phyloP scores from a whole-genome alignment of 2,113 vertebrate species.

The Capreolus pygargus region DNA sequence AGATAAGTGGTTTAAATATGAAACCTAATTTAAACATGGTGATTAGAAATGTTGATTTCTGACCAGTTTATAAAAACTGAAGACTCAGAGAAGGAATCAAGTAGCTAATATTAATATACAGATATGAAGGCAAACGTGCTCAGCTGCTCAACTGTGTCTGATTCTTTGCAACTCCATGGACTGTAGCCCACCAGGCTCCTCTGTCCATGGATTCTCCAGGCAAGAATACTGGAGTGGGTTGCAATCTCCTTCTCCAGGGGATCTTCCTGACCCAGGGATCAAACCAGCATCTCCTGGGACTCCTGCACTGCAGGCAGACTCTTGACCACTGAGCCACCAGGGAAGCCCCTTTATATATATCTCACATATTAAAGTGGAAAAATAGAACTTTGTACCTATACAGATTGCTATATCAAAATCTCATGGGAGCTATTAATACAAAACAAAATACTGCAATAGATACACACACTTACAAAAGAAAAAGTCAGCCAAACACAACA shows the following conservation, averaged over 20 bases:
- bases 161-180: not conserved
- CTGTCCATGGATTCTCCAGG: not conserved
- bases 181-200: not conserved
- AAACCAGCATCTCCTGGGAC: not conserved
- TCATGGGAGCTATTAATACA: not conserved
- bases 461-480: not conserved
- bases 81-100: not conserved
- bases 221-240: not conserved
- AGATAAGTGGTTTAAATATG: not conserved
- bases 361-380: not conserved
- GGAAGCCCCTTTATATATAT: not conserved
- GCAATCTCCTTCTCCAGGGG: not conserved
- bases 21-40: not conserved
- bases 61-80: not conserved
- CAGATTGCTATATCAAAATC: not conserved
- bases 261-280: not conserved
- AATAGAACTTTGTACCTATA: not conserved
- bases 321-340: not conserved
- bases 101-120: not conserved
- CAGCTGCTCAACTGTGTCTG: not conserved
- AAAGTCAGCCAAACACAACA: not conserved
- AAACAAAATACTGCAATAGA: not conserved
- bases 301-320: not conserved
- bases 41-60: not conserved
- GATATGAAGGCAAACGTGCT: not conserved